Conservation (phyloP, 2,797 vertebrate species). For the Pantherophis vulpinus region DNA sequence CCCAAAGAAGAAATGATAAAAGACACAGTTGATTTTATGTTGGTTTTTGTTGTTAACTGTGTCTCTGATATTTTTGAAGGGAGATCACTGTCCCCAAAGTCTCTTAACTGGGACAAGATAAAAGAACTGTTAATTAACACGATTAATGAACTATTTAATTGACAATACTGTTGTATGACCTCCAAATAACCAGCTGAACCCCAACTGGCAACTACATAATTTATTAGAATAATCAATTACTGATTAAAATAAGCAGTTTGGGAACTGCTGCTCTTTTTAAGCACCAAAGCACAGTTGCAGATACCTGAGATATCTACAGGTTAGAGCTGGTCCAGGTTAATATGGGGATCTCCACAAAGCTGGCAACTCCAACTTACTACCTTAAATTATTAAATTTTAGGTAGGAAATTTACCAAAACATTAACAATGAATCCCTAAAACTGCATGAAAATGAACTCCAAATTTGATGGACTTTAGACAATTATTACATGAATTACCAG, state of each 20-base stretch:
- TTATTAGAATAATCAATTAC: neutral
- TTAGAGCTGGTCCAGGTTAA: neutral
- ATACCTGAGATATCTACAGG: neutral
- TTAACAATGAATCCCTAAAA: neutral
- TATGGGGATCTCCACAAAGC: neutral
- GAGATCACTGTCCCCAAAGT: neutral
- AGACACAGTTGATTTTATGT: neutral
- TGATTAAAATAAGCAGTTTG: neutral
- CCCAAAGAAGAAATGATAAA: neutral
- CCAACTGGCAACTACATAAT: neutral
- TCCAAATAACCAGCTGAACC: slow-evolving; percentile 50
- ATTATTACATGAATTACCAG: neutral
- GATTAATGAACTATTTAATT: slow-evolving; percentile 4
- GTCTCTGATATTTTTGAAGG: neutral
- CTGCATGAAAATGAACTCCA: neutral
- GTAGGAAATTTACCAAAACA: neutral
- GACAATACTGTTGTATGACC: slow-evolving; percentile 31
- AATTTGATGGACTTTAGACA: neutral
- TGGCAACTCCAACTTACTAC: neutral
- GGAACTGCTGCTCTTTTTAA: neutral
- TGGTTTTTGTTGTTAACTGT: neutral
- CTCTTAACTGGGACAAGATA: neutral
- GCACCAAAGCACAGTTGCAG: neutral
- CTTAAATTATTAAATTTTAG: neutral
- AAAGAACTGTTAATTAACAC: neutral